phyloP scores from a whole-genome alignment of 2,113 vertebrate species.

The Takifugu bimaculatus region DNA sequence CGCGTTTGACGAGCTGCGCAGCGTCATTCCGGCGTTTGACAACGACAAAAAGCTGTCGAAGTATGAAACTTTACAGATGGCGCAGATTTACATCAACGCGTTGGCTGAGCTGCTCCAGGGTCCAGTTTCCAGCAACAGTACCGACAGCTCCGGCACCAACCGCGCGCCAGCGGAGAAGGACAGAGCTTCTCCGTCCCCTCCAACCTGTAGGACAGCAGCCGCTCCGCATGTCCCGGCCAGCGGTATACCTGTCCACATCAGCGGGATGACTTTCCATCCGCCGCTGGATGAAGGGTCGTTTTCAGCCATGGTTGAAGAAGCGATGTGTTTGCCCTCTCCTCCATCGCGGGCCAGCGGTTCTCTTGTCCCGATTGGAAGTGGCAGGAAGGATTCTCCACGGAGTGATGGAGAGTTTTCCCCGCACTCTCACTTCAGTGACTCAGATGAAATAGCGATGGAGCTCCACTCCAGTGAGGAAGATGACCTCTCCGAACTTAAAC shows the following conservation, averaged over 20 bases:
- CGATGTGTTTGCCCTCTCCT: constrained; percentile 54
- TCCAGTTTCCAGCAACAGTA: constrained; percentile 35
- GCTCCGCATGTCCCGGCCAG: constrained; percentile 21
- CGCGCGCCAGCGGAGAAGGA: constrained; percentile 61
- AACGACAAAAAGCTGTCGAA: constrained; percentile 98
- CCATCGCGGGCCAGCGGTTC: constrained; percentile 60
- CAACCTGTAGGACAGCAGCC: constrained; percentile 8
- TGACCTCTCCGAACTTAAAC: constrained; percentile 74
- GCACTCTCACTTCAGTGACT: constrained; percentile 95
- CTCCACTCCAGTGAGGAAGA: constrained; percentile 77
- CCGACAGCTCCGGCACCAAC: constrained; percentile 23
- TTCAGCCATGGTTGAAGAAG: constrained; percentile 75
- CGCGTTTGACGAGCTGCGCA: constrained; percentile 94
- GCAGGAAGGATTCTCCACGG: constrained; percentile 84
- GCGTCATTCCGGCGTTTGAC: constrained; percentile 93
- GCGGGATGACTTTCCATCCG: constrained; percentile 75
- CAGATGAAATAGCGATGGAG: constrained; percentile 84
- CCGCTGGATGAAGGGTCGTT: constrained; percentile 74
- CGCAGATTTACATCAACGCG: constrained; percentile 96
- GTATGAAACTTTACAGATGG: constrained; percentile 97
- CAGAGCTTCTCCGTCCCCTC: constrained; percentile 42
- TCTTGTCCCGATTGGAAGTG: constrained; percentile 56
- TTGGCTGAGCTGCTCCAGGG: constrained; percentile 86
- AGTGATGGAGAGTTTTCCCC: constrained; percentile 97
- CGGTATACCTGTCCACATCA: constrained; percentile 76